Evolutionary conservation across 2,888 invertebrate genomes (phyloP), one percentile per base, ranked within the genome.

Genomic region (Andrena camellia): DNA sequence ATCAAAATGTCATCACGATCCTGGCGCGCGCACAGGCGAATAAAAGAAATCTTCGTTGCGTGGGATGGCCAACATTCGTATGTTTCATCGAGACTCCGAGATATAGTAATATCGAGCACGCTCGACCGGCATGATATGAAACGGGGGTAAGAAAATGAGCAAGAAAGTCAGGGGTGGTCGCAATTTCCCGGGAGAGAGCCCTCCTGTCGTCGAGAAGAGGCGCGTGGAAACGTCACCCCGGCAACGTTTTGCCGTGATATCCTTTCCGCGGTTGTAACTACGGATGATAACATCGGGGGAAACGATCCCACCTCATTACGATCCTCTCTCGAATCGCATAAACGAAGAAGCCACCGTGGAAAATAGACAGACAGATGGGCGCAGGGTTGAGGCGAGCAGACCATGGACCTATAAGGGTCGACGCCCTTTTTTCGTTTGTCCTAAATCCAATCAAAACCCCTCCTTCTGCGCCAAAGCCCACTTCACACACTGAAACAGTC

Each of bases 401-500:
- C 69, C 78, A 77, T 57, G 63, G 50, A 64, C 10, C 54, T 57
- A 54, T 2, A 54, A 78, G 71, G 80, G 80, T 78, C 79, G 79
- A 48, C 71, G 67, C 60, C 71, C 80, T 78, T 80, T 80, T 78
- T 80, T 80, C 71, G 66, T 33, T 20, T 33, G 80, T 60, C 54
- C 79, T 71, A 67, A 78, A 78, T 80, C 71, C 79, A 80, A 80
- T 80, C 79, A 78, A 67, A 78, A 78, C 60, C 67, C 71, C 71
- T 42, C 79, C 54, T 29, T 54, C 62, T 35, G 23, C n/a, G 35
- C 2, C 75, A 1, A 3, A 64, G 66, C 42, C 66, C 66, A 71
- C 66, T 71, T 71, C 70, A 54, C 78, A 54, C 66, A 10, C 57
- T 6, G 60, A 31, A 66, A 80, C 71, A 54, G 60, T 59, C 52